Conservation (phyloP, 2,888 invertebrate genomes). For the Hirudinaria manillensis region DNA sequence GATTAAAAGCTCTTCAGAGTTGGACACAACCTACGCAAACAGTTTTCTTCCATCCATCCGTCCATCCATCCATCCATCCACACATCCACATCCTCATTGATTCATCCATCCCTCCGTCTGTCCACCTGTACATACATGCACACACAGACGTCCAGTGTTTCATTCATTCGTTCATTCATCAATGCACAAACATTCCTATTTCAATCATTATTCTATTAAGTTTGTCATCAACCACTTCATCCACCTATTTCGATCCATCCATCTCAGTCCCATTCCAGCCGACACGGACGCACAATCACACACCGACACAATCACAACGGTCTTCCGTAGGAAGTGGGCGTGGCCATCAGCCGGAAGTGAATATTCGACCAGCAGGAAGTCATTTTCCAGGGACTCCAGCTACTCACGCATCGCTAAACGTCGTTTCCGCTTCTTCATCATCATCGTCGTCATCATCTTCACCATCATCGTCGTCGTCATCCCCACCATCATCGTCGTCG, state of each 20-base stretch:
- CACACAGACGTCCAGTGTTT: neutral
- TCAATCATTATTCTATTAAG: too few species aligned
- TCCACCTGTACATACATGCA: too few species aligned
- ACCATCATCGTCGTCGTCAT: slow-evolving; percentile 25
- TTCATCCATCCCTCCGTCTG: neutral
- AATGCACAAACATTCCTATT: neutral
- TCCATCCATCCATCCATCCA: slow-evolving; percentile 22
- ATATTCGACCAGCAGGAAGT: slow-evolving; percentile 7
- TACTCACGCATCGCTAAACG: slow-evolving; percentile 14
- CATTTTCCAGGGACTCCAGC: neutral
- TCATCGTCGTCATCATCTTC: slow-evolving; percentile 21
- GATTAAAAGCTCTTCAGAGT: too few species aligned
- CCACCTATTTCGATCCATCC: too few species aligned
- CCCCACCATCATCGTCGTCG: slow-evolving; percentile 22
- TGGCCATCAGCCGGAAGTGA: too few species aligned
- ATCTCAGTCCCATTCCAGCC: neutral
- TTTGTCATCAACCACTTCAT: too few species aligned
- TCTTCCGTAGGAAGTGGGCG: too few species aligned
- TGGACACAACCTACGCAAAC: too few species aligned
- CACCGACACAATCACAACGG: neutral
- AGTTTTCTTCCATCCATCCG: neutral
- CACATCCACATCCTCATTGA: neutral
- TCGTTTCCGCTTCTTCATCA: slow-evolving; percentile 3
- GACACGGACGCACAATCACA: neutral
- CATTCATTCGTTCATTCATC: neutral